A percentile compares a stretch with the other conserved stretches of the same genome.
Conservation (phyloP, 2,797 vertebrate genomes). For the Mycteria americana region DNA sequence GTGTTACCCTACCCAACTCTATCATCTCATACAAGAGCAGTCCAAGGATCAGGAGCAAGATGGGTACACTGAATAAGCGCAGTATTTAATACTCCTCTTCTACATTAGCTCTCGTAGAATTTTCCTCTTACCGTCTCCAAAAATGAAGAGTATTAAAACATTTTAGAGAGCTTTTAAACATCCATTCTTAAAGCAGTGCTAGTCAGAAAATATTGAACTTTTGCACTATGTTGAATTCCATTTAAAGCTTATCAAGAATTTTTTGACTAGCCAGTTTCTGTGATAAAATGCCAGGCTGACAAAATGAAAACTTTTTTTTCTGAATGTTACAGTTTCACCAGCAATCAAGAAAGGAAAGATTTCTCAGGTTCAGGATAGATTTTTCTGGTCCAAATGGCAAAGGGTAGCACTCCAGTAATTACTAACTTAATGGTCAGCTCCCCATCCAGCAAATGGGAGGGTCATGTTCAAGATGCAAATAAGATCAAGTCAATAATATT, state of each 20-base stretch:
- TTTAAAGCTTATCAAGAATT: not conserved
- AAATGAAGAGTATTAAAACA: not conserved
- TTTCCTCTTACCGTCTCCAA: not conserved
- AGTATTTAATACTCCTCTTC: not conserved
- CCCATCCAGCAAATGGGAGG: not conserved
- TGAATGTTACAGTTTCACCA: not conserved
- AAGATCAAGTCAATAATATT: not conserved
- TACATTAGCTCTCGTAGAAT: not conserved
- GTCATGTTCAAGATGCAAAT: not conserved
- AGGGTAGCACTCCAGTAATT: not conserved
- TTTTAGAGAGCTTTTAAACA: not conserved
- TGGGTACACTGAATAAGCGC: not conserved
- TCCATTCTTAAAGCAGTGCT: not conserved
- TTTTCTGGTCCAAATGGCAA: not conserved
- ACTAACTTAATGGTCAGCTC: not conserved
- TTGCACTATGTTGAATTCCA: not conserved
- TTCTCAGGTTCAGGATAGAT: not conserved
- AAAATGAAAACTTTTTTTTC: not conserved
- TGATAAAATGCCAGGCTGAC: not conserved
- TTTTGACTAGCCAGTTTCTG: not conserved
- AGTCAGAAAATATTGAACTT: not conserved
- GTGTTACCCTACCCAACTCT: not conserved
- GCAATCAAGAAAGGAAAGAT: not conserved
- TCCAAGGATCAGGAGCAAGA: not conserved
- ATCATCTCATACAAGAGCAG: not conserved